Evolutionary conservation across 2,888 invertebrate genomes (phyloP).

Genomic region (Alsophila aescularia): DNA sequence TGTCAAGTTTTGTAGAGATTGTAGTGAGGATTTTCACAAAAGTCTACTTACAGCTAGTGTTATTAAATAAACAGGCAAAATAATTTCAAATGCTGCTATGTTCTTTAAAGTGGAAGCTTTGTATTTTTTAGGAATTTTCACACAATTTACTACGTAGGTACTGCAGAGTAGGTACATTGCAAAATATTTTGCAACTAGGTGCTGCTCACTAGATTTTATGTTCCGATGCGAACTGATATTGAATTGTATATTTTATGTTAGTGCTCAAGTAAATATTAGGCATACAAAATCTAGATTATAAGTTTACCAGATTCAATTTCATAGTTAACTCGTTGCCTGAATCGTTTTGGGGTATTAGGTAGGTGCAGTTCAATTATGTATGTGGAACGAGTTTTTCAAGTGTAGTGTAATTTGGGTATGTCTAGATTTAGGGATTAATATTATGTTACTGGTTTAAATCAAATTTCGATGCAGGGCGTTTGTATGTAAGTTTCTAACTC

Average conservation of each 20-base stretch:
- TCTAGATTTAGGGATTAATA: conserved; percentile 6
- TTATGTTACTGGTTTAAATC: conserved; percentile 9
- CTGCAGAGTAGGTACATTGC: conserved; percentile 15
- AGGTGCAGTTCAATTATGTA: conserved; percentile 14
- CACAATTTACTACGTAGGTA: conserved; percentile 18
- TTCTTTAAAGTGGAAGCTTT: conserved; percentile 6
- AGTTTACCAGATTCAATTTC: conserved; percentile 13
- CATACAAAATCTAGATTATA: conserved; percentile 16
- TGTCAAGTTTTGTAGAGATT: too few species aligned
- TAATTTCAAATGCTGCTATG: too few species aligned
- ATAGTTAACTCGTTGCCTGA: conserved; percentile 9
- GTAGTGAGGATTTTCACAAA: too few species aligned
- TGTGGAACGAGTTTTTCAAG: conserved; percentile 14
- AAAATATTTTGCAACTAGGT: conserved; percentile 19
- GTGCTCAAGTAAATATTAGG: conserved; percentile 16
- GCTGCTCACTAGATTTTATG: conserved; percentile 11
- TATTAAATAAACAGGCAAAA: too few species aligned
- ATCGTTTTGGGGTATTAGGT: neutral
- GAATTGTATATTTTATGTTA: conserved; percentile 17
- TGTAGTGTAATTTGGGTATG: conserved; percentile 1
- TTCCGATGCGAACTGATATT: conserved; percentile 7
- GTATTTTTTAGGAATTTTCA: conserved; percentile 28
- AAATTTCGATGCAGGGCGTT: conserved; percentile 1
- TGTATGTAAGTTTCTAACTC: conserved; percentile 1
- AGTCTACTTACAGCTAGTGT: too few species aligned